phyloP scores from a whole-genome alignment of 2,888 invertebrate species.

The Mycogona germanica region DNA sequence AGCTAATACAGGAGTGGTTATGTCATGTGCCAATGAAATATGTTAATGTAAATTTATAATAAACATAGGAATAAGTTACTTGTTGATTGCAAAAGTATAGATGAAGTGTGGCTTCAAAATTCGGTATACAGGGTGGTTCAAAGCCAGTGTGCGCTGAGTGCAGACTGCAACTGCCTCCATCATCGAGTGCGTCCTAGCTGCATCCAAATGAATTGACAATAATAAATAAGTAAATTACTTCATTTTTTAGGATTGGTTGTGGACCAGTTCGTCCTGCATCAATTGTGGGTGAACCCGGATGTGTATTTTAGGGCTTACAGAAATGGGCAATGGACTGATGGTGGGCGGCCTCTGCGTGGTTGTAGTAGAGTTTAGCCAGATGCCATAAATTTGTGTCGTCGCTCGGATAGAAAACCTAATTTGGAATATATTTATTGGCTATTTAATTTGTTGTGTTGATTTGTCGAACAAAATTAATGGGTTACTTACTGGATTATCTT shows the following conservation, averaged over 20 bases:
- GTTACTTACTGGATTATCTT: constrained; percentile 35
- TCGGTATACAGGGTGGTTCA: constrained; percentile 38
- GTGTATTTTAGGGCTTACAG: constrained; percentile 26
- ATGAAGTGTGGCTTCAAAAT: constrained; percentile 39
- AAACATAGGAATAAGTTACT: too few species aligned
- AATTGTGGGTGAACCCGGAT: constrained; percentile 37
- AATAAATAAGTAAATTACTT: too few species aligned
- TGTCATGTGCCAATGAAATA: too few species aligned
- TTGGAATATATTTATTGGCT: background rate
- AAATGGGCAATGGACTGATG: constrained; percentile 35
- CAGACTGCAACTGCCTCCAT: constrained; percentile 38
- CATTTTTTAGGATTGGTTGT: too few species aligned
- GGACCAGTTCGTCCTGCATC: too few species aligned
- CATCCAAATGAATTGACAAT: too few species aligned
- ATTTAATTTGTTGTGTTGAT: too few species aligned
- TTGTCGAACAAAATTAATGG: too few species aligned
- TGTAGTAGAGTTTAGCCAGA: constrained; percentile 37
- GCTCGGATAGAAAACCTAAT: constrained; percentile 35
- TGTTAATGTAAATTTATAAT: too few species aligned
- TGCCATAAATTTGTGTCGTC: constrained; percentile 34
- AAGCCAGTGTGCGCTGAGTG: constrained; percentile 36
- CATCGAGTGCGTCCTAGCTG: too few species aligned
- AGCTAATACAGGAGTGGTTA: too few species aligned
- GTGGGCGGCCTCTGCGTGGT: constrained; percentile 34
- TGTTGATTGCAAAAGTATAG: constrained; percentile 38